Percentiles rank a stretch among this genome's conserved stretches.
Conservation (phyloP, 2,888 invertebrate genomes). For the Melolontha melolontha region DNA sequence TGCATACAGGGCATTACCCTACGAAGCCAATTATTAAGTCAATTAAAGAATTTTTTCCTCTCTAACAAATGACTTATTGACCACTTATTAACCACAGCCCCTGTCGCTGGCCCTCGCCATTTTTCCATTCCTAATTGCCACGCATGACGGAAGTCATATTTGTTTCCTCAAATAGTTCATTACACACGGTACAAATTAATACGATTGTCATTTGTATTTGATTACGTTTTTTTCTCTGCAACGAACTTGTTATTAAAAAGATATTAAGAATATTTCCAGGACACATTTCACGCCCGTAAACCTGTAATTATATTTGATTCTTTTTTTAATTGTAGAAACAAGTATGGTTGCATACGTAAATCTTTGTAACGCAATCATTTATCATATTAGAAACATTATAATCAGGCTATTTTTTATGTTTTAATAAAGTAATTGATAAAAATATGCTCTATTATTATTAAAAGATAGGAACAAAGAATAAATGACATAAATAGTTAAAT, state of each 20-base stretch:
- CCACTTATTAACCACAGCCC: constrained; percentile 22
- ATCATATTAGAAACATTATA: too few species aligned
- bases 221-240: constrained; percentile 43
- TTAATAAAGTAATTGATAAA: too few species aligned
- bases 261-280: constrained; percentile 39
- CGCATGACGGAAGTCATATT: constrained; percentile 48
- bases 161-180: constrained; percentile 50
- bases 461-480: too few species aligned
- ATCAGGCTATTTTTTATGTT: too few species aligned
- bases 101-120: constrained; percentile 50
- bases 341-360: too few species aligned
- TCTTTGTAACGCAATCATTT: too few species aligned
- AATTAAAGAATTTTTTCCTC: constrained; percentile 30
- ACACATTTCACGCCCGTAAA: not conserved
- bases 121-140: constrained; percentile 33
- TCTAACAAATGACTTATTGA: constrained; percentile 30
- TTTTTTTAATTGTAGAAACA: too few species aligned
- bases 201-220: constrained; percentile 46
- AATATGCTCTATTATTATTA: too few species aligned
- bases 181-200: constrained; percentile 49
- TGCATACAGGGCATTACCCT: not conserved
- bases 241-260: constrained; percentile 45
- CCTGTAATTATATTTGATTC: not conserved
- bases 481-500: too few species aligned
- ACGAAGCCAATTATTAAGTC: constrained; percentile 19